Evolutionary conservation across 2,797 vertebrate genomes (phyloP), one percentile per base, ranked within the genome.

Genomic region (Ceryle rudis): DNA sequence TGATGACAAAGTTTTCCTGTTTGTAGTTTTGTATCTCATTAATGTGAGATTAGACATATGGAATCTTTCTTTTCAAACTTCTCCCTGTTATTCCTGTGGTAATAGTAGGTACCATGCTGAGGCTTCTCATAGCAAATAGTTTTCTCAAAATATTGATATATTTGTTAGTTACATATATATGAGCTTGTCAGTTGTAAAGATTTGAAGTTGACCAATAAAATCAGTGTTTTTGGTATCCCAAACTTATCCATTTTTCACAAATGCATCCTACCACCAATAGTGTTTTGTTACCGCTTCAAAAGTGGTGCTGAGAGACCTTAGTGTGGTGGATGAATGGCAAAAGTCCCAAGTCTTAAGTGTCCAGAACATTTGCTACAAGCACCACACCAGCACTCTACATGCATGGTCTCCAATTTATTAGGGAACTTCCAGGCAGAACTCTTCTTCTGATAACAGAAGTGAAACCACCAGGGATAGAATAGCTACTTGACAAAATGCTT

Each of bases 391-490:
- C 47, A 26, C 23, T 49, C 13, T 14, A 26, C 47, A 49, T 15
- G 25, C 5, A 14, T 14, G 14, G 13, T 9, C 14, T 49, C 47
- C 47, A 26, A 49, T 8, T 31, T 41, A 5, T 15, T 10, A 2
- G 78, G 67, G 73, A 77, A 55, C 89, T 91, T 87, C 84, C 79
- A 87, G 65, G 47, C 64, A 80, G 65, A 86, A 21, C 49, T 74
- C 31, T 64, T 23, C 7, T 57, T 51, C 60, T 73, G 51, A 16
- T 42, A 42, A 23, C 42, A 51, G 65, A 95, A 90, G 54, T 94
- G 90, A 94, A 96, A 90, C 60, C 52, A 10, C 9, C 17, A 55
- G 29, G 15, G 46, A 4, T 3, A 64, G 25, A 86, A 55, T 0
- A 21, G 47, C 18, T 33, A n/a, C 5, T 55, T 66, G 47, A 35